phyloP scores from a whole-genome alignment of 2,888 invertebrate species.

The Sminthurinus aureus region DNA sequence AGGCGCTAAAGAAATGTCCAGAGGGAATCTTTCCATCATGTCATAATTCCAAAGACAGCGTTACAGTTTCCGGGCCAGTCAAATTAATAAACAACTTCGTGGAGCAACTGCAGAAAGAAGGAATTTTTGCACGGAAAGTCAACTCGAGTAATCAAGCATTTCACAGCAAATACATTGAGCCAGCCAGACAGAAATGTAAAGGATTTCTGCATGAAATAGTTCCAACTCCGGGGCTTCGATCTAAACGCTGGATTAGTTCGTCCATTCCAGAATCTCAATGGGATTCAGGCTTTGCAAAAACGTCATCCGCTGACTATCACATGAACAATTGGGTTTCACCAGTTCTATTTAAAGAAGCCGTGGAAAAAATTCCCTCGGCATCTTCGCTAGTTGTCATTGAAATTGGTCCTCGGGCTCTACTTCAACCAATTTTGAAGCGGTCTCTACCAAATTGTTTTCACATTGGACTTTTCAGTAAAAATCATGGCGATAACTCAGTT shows the following conservation, averaged over 20 bases:
- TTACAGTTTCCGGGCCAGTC: conserved; percentile 90
- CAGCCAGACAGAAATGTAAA: conserved; percentile 81
- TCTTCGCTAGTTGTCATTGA: conserved; percentile 66
- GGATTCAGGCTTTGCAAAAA: conserved; percentile 64
- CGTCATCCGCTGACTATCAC: conserved; percentile 69
- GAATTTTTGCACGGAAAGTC: conserved; percentile 84
- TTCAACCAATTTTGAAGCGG: conserved; percentile 67
- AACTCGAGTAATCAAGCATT: conserved; percentile 88
- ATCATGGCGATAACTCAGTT: conserved; percentile 67
- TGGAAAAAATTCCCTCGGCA: conserved; percentile 66
- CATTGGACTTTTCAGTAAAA: conserved; percentile 67
- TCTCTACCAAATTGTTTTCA: conserved; percentile 65
- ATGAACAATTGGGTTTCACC: conserved; percentile 67
- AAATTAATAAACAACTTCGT: conserved; percentile 74
- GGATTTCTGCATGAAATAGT: conserved; percentile 74
- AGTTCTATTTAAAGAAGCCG: conserved; percentile 67
- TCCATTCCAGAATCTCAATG: conserved; percentile 66
- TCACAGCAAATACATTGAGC: conserved; percentile 89
- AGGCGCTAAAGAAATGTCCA: conserved; percentile 76
- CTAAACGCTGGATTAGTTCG: conserved; percentile 67
- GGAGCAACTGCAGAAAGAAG: conserved; percentile 73
- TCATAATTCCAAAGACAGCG: too few species aligned
- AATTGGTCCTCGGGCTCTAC: too few species aligned
- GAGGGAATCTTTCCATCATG: conserved; percentile 85
- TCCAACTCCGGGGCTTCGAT: conserved; percentile 65